Evolutionary conservation across 2,113 vertebrate species (phyloP).

Genomic region (Acrocephalus arundinaceus): DNA sequence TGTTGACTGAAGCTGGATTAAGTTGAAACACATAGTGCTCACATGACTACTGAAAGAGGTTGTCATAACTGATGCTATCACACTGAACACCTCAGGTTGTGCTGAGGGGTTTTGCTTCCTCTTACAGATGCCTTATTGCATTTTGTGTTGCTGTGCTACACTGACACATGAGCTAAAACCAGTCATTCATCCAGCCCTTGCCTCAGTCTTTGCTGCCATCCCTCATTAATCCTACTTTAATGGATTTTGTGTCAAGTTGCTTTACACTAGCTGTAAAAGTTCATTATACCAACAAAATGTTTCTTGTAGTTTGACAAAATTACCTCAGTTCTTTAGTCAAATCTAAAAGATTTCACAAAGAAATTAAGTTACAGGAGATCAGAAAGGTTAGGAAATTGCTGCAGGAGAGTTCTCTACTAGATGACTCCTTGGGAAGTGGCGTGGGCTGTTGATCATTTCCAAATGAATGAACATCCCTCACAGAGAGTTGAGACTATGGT

Average conservation of each 20-base stretch:
- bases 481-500: background rate
- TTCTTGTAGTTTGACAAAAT: constrained; percentile 39
- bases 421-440: background rate
- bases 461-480: background rate
- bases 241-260: constrained; percentile 52
- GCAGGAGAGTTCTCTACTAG: background rate
- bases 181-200: background rate
- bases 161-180: constrained; percentile 33
- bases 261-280: constrained; percentile 40
- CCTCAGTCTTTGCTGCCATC: background rate
- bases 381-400: background rate
- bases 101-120: constrained; percentile 7
- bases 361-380: background rate
- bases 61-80: constrained; percentile 54
- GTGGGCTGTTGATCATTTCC: background rate
- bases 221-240: constrained; percentile 43
- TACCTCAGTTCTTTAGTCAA: background rate
- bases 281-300: constrained; percentile 31
- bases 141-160: constrained; percentile 23
- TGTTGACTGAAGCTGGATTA: constrained; percentile 25
- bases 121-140: constrained; percentile 2
- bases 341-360: background rate
- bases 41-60: constrained; percentile 15
- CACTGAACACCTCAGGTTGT: background rate
- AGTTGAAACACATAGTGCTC: background rate